Evolutionary conservation across 2,797 vertebrate species (phyloP).

Genomic region (Phrynocephalus vlangalii): DNA sequence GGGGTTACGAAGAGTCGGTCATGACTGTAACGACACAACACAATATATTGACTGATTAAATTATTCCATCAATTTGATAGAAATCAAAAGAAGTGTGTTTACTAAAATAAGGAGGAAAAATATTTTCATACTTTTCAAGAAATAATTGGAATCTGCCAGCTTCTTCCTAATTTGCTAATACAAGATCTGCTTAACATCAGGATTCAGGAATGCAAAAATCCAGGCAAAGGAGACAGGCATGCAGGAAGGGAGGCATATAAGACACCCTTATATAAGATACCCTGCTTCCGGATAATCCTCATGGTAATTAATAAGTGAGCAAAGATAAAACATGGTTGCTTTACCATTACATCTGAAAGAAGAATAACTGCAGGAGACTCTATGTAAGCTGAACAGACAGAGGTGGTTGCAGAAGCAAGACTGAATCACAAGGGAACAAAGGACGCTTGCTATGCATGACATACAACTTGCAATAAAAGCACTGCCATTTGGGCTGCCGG

Average conservation of each 20-base stretch:
- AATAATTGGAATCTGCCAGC: not conserved
- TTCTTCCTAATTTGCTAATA: slow-evolving; percentile 49
- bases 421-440: slow-evolving; percentile 39
- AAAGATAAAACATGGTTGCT: slow-evolving; percentile 47
- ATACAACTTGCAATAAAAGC: slow-evolving; percentile 55
- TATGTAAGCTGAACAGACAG: slow-evolving; percentile 53
- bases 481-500: slow-evolving; percentile 46
- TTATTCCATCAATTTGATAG: not conserved
- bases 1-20: no score
- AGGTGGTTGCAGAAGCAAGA: slow-evolving; percentile 23
- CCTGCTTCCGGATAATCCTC: slow-evolving; percentile 38
- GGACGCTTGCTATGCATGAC: slow-evolving; percentile 13
- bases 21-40: no score
- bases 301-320: slow-evolving; percentile 34
- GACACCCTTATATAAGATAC: not conserved
- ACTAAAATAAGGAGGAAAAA: not conserved
- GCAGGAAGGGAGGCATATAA: slow-evolving; percentile 49
- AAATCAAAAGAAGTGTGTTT: not conserved
- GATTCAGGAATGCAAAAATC: slow-evolving; percentile 52
- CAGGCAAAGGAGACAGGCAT: slow-evolving; percentile 52
- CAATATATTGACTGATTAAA: no score
- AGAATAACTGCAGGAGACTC: slow-evolving; percentile 22
- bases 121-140: not conserved
- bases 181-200: slow-evolving; percentile 40
- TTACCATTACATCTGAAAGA: slow-evolving; percentile 49